Base-by-base conservation (phyloP, 2,797 vertebrate species). In the Poeciliopsis turneri region DNA sequence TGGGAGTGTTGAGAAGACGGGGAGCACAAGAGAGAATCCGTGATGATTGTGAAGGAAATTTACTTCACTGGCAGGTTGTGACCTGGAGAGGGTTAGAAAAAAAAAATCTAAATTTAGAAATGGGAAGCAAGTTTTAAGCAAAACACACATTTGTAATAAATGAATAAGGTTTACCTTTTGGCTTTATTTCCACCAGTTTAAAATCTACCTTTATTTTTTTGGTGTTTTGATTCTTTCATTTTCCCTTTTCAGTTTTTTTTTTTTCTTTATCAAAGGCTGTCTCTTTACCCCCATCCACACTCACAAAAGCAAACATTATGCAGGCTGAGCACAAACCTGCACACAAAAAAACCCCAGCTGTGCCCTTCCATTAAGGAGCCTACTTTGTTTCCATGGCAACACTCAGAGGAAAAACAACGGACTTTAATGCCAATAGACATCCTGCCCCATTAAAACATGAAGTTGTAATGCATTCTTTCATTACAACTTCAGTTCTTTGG, bases 311-410 rank as follows among this genome's bases (percentile, higher is more conserved):
- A 59, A 76, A 33, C 66, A 25, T 4, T 47, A 51, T 78, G 55
- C 82, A 81, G 51, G 71, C 36, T 41, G 11, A 59, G 69, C 76
- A 74, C 76, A 83, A 28, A 68, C 43, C 25, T 76, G 7, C 57
- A 75, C 53, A 70, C 76, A 84, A 53, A 81, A 74, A 74, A 74
- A 9, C 0, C 72, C 72, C 80, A 83, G 81, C 11, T 43, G 83
- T 57, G 79, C 30, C 66, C 80, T 81, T 55, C 85, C 46, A 87
- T 84, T 73, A 78, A 85, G 84, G 76, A 92, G 84, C 78, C 86
- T 87, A 93, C 90, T 92, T 93, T 93, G 94, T 95, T 96, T 91
- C 94, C 93, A 94, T 86, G 93, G 92, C 91, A 96, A 95, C 70
- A 53, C 82, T 83, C 82, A 91, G 39, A 43, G 39, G 23, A 43